Conservation (phyloP, 1,140 invertebrate genomes). For the Ctenoplectra terminalis region DNA sequence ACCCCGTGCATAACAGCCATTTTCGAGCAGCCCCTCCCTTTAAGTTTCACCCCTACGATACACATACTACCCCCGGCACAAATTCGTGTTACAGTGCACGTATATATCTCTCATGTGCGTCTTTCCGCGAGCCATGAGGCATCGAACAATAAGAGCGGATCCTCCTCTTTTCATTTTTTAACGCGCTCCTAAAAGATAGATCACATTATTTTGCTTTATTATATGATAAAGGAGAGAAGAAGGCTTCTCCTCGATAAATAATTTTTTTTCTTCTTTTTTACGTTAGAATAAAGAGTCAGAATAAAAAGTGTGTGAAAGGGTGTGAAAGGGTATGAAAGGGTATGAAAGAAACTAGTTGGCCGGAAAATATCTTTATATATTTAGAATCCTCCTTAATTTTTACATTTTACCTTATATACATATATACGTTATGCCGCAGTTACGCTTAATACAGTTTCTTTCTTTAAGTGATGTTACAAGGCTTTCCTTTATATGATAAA, state of each 20-base stretch:
- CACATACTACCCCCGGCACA: slow-evolving; percentile 52
- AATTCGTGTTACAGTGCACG: slow-evolving; percentile 26
- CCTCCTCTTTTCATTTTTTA: not conserved
- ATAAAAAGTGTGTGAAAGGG: too few relatives aligned
- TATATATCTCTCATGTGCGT: not conserved
- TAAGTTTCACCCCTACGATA: slow-evolving; percentile 69
- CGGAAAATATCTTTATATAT: slow-evolving; percentile 82
- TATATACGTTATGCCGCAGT: slow-evolving; percentile 66
- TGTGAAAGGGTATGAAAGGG: not conserved
- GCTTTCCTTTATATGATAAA: slow-evolving; percentile 59
- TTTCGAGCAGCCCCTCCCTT: slow-evolving; percentile 78
- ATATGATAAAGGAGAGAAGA: not conserved
- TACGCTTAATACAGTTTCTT: slow-evolving; percentile 39
- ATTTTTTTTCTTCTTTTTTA: too few relatives aligned
- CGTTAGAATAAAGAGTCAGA: too few relatives aligned
- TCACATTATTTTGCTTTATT: not conserved
- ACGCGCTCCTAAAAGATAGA: not conserved
- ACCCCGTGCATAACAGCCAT: slow-evolving; percentile 76
- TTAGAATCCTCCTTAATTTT: slow-evolving; percentile 79
- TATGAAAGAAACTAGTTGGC: slow-evolving; percentile 57
- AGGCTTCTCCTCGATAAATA: too few relatives aligned
- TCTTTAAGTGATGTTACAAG: slow-evolving; percentile 55
- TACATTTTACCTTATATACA: slow-evolving; percentile 80
- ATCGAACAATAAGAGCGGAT: not conserved
- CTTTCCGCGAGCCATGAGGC: not conserved